Conservation (phyloP, 2,797 vertebrate species). For the Iguana delicatissima region DNA sequence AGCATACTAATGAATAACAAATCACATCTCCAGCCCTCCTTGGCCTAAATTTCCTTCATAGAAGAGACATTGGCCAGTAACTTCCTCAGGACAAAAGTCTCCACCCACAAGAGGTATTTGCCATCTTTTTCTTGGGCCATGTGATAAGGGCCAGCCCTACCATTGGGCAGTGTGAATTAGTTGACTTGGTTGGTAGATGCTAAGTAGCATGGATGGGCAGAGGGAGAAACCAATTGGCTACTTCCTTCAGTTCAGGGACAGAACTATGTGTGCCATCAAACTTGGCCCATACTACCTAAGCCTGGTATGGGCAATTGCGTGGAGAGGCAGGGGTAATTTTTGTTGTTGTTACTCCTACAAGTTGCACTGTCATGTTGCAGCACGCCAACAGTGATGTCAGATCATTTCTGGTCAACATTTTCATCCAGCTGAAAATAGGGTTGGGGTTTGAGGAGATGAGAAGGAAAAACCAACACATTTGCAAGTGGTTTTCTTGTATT, state of each 20-base stretch:
- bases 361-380: too few relatives aligned
- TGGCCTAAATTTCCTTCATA: slow-evolving; percentile 51
- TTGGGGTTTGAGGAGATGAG: too few relatives aligned
- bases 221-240: not conserved
- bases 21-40: slow-evolving; percentile 11
- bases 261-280: too few relatives aligned
- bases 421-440: too few relatives aligned
- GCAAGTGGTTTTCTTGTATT: too few relatives aligned
- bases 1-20: slow-evolving; percentile 47
- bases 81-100: slow-evolving; percentile 18
- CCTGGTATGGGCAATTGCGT: too few relatives aligned
- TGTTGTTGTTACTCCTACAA: too few relatives aligned
- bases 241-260: not conserved
- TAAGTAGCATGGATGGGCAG: not conserved
- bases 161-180: not conserved
- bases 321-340: too few relatives aligned
- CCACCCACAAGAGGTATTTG: not conserved
- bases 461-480: too few relatives aligned
- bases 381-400: too few relatives aligned
- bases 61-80: slow-evolving; percentile 50
- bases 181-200: not conserved
- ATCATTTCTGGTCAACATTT: too few relatives aligned
- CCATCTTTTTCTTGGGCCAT: not conserved
- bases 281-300: too few relatives aligned
- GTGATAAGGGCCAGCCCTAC: not conserved